These are phyloP conservation scores for Luehdorfia chinensis DNA, from an alignment of 1,140 invertebrate species.

Conservation along the genomic window DNA sequence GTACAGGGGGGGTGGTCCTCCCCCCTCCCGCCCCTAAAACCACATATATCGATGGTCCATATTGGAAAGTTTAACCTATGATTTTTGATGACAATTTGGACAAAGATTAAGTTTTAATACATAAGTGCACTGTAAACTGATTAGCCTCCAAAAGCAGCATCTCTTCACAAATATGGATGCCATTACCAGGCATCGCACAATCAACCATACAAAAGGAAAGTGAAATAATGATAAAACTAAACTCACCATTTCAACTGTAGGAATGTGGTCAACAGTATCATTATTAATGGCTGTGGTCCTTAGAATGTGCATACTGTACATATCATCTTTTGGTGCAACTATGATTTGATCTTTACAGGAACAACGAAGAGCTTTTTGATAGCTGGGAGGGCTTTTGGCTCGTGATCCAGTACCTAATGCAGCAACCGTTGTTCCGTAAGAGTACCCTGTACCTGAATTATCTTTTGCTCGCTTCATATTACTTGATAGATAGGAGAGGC, in stretches of 20 bases:
- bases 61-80: too few species aligned
- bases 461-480: conserved; percentile 64
- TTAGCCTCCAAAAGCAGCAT: too few species aligned
- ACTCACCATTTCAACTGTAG: conserved; percentile 49
- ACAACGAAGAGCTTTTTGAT: conserved; percentile 35
- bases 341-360: conserved; percentile 48
- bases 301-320: conserved; percentile 50
- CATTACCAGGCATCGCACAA: too few species aligned
- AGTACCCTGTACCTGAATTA: conserved; percentile 63
- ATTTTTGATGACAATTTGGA: too few species aligned
- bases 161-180: too few species aligned
- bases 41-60: too few species aligned
- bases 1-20: too few species aligned
- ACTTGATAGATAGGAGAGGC: conserved; percentile 42
- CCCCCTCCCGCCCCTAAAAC: too few species aligned
- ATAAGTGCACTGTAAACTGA: too few species aligned
- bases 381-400: conserved; percentile 27
- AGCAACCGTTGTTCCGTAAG: conserved; percentile 54
- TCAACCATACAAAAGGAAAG: too few species aligned
- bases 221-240: not conserved
- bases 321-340: conserved; percentile 39
- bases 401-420: conserved; percentile 29
- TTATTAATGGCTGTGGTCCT: conserved; percentile 62
- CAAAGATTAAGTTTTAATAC: too few species aligned
- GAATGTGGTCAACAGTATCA: conserved; percentile 39